Base-by-base conservation (phyloP, 53 echinoderm and acorn worm genomes). In the Pentamera pediparva region DNA sequence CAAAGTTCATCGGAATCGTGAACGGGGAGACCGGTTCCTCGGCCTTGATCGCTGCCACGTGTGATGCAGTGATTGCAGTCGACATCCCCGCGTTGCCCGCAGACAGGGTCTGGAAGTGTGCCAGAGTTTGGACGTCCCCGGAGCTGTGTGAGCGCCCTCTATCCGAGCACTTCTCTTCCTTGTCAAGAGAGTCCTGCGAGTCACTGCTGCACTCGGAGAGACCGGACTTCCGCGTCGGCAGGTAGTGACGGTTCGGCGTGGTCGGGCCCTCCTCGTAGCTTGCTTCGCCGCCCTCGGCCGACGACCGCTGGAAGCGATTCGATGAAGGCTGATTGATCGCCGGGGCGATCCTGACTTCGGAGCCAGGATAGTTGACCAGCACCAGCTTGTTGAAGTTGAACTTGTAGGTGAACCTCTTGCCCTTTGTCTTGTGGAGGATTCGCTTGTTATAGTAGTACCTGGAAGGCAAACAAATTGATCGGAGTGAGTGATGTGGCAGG, bases 391-490 rank as follows among this genome's bases (percentile, higher is more conserved):
- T 98, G 72, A 98, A 98, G 74, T 98, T 98, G 70, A 98, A 98
- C 76, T 91, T 98, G 84, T 98, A 98, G 0, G 98, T 98, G 70
- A 98, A 98, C 20, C 98, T 75, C 58, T 98, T 98, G 24, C 98
- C 98, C 58, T 98, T 98, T 11, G 98, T 98, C 70, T 98, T 98
- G 74, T 98, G 82, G 9, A 98, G 77, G 55, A 98, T 98, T 35
- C 98, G 69, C 78, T 98, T 98, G 89, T 98, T 98, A 75, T 98
- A 98, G 52, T 98, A 98, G 62, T 98, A 98, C 61, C 98, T 98
- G 56, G 35, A 40, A 55, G 43, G 65, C 32, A 38, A 32, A 28
- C 64, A 41, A n/a, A n/a, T n/a, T n/a, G n/a, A n/a, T n/a, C n/a
- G n/a, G n/a, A n/a, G n/a, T n/a, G n/a, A n/a, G n/a, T n/a, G n/a